Percentiles rank a stretch among this genome's conserved stretches.
phyloP scores from a whole-genome alignment of 2,888 invertebrate genomes.

The Amphimallon solstitiale region DNA sequence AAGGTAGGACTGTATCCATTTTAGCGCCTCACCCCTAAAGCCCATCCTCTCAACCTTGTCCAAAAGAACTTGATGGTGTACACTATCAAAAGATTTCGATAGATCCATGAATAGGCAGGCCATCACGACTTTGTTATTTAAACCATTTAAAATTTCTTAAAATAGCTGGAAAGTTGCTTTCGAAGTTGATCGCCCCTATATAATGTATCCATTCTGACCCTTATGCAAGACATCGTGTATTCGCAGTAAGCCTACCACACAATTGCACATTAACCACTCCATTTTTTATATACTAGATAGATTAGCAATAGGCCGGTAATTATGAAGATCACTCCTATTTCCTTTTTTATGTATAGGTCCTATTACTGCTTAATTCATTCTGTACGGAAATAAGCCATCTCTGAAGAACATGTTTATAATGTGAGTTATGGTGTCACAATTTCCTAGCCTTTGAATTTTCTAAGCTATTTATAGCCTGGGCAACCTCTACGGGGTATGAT shows the following conservation, averaged over 20 bases:
- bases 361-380: not conserved
- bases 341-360: not conserved
- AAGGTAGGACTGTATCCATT: not conserved
- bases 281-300: not conserved
- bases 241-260: not conserved
- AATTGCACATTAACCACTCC: not conserved
- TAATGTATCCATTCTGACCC: not conserved
- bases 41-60: not conserved
- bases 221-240: too few species aligned
- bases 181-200: not conserved
- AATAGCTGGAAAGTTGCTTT: not conserved
- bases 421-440: too few species aligned
- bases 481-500: too few species aligned
- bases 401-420: not conserved
- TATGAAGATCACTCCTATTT: not conserved
- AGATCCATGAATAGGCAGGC: not conserved
- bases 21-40: not conserved
- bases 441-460: too few species aligned
- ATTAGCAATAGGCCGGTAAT: not conserved
- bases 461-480: too few species aligned
- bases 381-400: not conserved
- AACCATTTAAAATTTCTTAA: not conserved
- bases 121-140: not conserved
- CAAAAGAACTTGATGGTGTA: not conserved
- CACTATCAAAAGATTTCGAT: conserved; percentile 1